Evolutionary conservation across 2,113 vertebrate species (phyloP).

Genomic region (Caranx melampygus): DNA sequence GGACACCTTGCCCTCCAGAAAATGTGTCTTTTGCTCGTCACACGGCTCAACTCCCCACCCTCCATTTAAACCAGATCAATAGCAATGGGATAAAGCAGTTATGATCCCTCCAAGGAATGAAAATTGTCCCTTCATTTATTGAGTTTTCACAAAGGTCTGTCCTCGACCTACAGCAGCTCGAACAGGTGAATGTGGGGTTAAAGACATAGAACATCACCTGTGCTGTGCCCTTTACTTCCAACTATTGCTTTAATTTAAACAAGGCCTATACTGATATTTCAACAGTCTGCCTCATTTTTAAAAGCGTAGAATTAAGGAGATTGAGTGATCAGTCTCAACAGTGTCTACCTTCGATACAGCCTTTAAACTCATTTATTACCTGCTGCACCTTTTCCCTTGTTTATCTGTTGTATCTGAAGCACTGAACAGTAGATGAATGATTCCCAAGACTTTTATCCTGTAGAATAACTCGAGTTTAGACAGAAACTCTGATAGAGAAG

Average conservation of each 20-base stretch:
- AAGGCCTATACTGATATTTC: background rate
- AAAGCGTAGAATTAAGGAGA: background rate
- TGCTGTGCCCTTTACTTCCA: conserved; percentile 10
- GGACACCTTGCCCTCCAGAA: conserved; percentile 58
- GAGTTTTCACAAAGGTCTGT: conserved; percentile 69
- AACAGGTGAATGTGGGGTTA: conserved; percentile 58
- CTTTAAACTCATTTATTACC: background rate
- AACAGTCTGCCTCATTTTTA: background rate
- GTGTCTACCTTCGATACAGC: background rate
- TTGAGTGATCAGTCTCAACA: conserved; percentile 4
- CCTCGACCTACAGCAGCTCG: conserved; percentile 31
- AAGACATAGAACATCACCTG: conserved; percentile 28
- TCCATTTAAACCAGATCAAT: conserved; percentile 71
- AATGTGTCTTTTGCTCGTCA: conserved; percentile 62
- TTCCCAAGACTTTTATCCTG: background rate
- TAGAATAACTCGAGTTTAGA: background rate
- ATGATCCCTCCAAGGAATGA: conserved; percentile 56
- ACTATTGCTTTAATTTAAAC: conserved; percentile 2
- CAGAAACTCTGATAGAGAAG: background rate
- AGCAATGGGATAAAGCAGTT: conserved; percentile 71
- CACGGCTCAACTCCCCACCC: conserved; percentile 48
- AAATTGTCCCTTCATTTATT: conserved; percentile 63
- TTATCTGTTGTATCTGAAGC: background rate
- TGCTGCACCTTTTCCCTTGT: background rate
- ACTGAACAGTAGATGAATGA: background rate